Evolutionary conservation across 2,888 invertebrate species (phyloP).

Genomic region (Cheilosia vulpina): DNA sequence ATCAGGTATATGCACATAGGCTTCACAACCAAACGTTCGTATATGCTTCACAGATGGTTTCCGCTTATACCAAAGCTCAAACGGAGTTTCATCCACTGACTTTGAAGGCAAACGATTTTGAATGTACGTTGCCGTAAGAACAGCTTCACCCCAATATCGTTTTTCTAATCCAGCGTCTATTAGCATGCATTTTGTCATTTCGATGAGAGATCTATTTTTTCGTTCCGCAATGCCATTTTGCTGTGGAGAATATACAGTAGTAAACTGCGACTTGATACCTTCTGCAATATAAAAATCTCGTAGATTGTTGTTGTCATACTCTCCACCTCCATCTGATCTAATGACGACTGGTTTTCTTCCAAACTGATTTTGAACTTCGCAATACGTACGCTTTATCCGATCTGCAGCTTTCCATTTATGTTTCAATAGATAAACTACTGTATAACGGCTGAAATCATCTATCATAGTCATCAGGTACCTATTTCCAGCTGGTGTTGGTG

Average conservation of each 20-base stretch:
- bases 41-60: constrained; percentile 19
- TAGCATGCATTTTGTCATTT: constrained; percentile 22
- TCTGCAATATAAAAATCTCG: not conserved
- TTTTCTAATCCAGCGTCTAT: constrained; percentile 10
- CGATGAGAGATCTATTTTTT: constrained; percentile 31
- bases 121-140: constrained; percentile 20
- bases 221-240: constrained; percentile 25
- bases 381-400: too few relatives aligned
- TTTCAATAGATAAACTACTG: too few relatives aligned
- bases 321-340: too few relatives aligned
- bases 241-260: constrained; percentile 13
- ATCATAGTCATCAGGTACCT: too few relatives aligned
- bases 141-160: constrained; percentile 13
- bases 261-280: constrained; percentile 33
- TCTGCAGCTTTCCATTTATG: too few relatives aligned
- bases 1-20: constrained; percentile 12
- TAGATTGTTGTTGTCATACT: not conserved
- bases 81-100: constrained; percentile 8
- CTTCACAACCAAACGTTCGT: constrained; percentile 21
- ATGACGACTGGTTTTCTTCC: too few relatives aligned
- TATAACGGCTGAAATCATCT: too few relatives aligned
- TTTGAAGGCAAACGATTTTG: constrained; percentile 24
- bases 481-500: too few relatives aligned
- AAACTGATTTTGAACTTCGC: too few relatives aligned
- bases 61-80: constrained; percentile 16